Evolutionary conservation across 2,888 invertebrate species (phyloP), one percentile per base, ranked within the genome.

Genomic region (Rhodophaea formosa): DNA sequence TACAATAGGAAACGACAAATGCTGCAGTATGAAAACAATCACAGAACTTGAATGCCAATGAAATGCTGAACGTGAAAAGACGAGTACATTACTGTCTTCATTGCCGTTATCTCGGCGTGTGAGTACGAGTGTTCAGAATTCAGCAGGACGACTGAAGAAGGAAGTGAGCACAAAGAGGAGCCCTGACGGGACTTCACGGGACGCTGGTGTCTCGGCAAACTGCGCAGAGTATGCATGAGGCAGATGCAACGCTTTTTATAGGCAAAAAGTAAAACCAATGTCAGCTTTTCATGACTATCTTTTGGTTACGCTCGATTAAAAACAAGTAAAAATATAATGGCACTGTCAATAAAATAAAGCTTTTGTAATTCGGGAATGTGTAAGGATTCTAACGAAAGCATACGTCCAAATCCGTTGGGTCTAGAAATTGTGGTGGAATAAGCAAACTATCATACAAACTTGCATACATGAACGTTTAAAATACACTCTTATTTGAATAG

Each of bases 131-230:
- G 5, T 23, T 5, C 23, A 23, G 80, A 80, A 78, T 81, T 81
- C 78, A 78, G 64, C 67, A 69, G 74, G 70, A 70, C 69, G 75
- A 68, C 74, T 69, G 71, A 71, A 73, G 70, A 70, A 79, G 81
- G 82, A 81, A 80, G 73, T 70, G 69, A 23, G 68, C 72, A 83
- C 83, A 84, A 84, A 82, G 82, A 68, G 70, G 7, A 57, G 54
- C 54, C 75, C 74, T 64, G 74, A 72, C 75, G 73, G 71, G 68
- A 70, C 67, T 73, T 35, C 35, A 10, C 35, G 35, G 35, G 35
- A 8, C 8, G 35, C 8, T 35, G 35, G 35, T 35, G 35, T 35
- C 35, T 35, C 10, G 35, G 35, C 35, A 35, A 35, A 35, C 35
- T 35, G 35, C 35, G 10, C 12, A n/a, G 39, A 39, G 39, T 0